Evolutionary conservation across 2,797 vertebrate genomes (phyloP).

Genomic region (Chromis chromis): DNA sequence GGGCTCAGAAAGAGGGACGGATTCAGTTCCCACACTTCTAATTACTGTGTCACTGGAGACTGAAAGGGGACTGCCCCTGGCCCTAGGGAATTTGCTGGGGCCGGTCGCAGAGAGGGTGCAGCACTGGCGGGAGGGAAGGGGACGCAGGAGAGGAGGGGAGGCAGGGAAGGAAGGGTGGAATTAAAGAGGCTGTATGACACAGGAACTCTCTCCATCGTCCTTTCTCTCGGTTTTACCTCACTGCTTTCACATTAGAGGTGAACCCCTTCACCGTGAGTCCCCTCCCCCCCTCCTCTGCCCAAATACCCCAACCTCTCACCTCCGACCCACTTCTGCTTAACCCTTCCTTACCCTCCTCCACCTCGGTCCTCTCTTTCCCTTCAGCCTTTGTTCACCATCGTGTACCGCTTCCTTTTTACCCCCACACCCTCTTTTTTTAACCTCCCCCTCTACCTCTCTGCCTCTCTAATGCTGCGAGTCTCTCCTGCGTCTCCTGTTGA

Average conservation of each 20-base stretch:
- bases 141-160: constrained; percentile 36
- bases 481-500: constrained; percentile 74
- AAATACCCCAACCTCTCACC: constrained; percentile 73
- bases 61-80: constrained; percentile 86
- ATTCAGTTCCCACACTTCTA: constrained; percentile 91
- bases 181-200: constrained; percentile 79
- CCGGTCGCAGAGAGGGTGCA: constrained; percentile 73
- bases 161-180: constrained; percentile 60
- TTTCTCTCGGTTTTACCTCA: constrained; percentile 75
- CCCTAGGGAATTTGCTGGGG: constrained; percentile 84
- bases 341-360: constrained; percentile 62
- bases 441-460: constrained; percentile 54
- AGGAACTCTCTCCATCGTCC: constrained; percentile 80
- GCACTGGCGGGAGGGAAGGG: constrained; percentile 50
- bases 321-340: constrained; percentile 74
- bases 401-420: constrained; percentile 78
- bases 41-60: constrained; percentile 90
- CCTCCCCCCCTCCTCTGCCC: constrained; percentile 46
- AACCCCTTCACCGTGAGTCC: constrained; percentile 67
- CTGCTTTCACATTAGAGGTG: constrained; percentile 77
- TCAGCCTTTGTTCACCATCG: constrained; percentile 75
- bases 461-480: constrained; percentile 50
- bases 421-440: constrained; percentile 36
- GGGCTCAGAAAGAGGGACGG: constrained; percentile 75
- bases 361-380: constrained; percentile 63